Percentiles rank a stretch among this genome's conserved stretches.
These are phyloP conservation scores for Bergia sp. DNA, from an alignment of 92 coral and sea anemone genomes.

Conservation along the genomic window DNA sequence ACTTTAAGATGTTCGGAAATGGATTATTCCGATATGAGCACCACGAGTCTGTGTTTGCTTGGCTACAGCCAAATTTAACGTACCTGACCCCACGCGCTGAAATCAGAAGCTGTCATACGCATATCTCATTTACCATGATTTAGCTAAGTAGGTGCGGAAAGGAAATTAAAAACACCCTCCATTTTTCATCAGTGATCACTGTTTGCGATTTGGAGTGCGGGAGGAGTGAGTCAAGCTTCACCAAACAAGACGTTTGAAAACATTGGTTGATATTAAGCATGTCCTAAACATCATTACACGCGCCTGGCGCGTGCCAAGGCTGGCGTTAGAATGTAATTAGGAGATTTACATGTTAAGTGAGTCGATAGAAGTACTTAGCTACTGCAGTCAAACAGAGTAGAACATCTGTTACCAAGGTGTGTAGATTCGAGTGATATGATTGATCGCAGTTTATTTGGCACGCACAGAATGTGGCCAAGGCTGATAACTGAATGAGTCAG, in stretches of 20 bases:
- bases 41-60: conserved; percentile 35
- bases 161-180: conserved; percentile 27
- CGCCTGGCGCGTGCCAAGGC: conserved; percentile 35
- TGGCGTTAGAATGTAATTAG: conserved; percentile 31
- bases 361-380: conserved; percentile 13
- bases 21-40: conserved; percentile 14
- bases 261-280: neutral
- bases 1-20: conserved; percentile 22
- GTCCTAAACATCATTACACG: conserved; percentile 28
- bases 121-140: neutral
- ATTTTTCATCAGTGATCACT: conserved; percentile 35
- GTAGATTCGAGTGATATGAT: conserved; percentile 6
- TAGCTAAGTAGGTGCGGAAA: conserved; percentile 32
- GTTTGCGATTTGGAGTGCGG: neutral
- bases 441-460: conserved; percentile 2
- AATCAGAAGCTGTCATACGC: neutral
- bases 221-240: conserved; percentile 2
- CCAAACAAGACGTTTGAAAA: conserved; percentile 13
- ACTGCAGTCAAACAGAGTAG: conserved; percentile 16
- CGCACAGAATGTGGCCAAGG: neutral
- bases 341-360: conserved; percentile 40
- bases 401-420: conserved; percentile 30
- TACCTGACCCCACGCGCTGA: conserved; percentile 39
- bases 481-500: neutral
- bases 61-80: neutral